Conservation (phyloP, 2,797 vertebrate species). For the Leucoraja ocellata region DNA sequence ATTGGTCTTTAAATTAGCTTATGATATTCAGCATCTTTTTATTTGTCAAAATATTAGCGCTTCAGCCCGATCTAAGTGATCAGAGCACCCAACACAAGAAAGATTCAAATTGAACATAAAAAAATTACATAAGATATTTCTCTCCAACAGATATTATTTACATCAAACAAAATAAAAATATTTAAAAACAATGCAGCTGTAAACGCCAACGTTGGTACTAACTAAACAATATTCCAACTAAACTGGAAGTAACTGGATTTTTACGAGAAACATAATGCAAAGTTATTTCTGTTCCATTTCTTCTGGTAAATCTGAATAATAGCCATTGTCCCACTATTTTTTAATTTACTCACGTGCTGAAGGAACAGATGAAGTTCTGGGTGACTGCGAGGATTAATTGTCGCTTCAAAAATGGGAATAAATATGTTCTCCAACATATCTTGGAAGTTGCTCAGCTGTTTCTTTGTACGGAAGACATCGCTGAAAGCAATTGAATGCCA, state of each 20-base stretch:
- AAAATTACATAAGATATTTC: neutral
- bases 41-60: neutral
- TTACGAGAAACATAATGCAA: neutral
- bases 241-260: neutral
- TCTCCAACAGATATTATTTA: neutral
- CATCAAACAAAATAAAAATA: neutral
- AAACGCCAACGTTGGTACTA: neutral
- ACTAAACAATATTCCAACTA: too few relatives aligned
- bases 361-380: conserved; percentile 88
- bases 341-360: conserved; percentile 70
- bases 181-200: neutral
- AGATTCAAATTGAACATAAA: neutral
- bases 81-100: neutral
- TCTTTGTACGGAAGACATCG: conserved; percentile 86
- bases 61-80: neutral
- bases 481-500: conserved; percentile 49
- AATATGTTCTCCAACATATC: conserved; percentile 97
- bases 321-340: neutral
- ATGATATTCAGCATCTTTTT: neutral
- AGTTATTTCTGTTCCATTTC: neutral
- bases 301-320: neutral
- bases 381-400: conserved; percentile 76
- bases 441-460: conserved; percentile 87
- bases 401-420: conserved; percentile 84
- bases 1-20: neutral